Percentiles rank a stretch among this genome's conserved stretches.
These are phyloP conservation scores for Xenopus tropicalis DNA, from an alignment of 2,113 vertebrate genomes.

Conservation along the genomic window UCB_Xtro_10.0 CM004447.2:140096001-140096500, in stretches of 20 bases:
- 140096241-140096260: slow-evolving; percentile 4
- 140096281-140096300: slow-evolving; percentile 20
- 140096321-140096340: slow-evolving; percentile 21
- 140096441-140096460: slow-evolving; percentile 40
- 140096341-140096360: slow-evolving; percentile 16
- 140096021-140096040: no score
- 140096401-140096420: slow-evolving; percentile 37
- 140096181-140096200: background rate
- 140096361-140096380: slow-evolving; percentile 38
- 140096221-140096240: background rate
- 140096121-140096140: no score
- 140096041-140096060: no score
- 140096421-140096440: slow-evolving; percentile 42
- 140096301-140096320: slow-evolving; percentile 17
- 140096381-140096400: slow-evolving; percentile 42
- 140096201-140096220: background rate
- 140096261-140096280: slow-evolving; percentile 6
- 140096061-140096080: no score
- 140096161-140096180: background rate
- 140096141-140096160: background rate
- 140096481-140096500: slow-evolving; percentile 38
- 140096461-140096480: slow-evolving; percentile 43
- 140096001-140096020: no score
- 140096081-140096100: no score
- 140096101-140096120: no score